Conservation (phyloP, 1,140 invertebrate species). For the Apocrypta bakeri region DNA sequence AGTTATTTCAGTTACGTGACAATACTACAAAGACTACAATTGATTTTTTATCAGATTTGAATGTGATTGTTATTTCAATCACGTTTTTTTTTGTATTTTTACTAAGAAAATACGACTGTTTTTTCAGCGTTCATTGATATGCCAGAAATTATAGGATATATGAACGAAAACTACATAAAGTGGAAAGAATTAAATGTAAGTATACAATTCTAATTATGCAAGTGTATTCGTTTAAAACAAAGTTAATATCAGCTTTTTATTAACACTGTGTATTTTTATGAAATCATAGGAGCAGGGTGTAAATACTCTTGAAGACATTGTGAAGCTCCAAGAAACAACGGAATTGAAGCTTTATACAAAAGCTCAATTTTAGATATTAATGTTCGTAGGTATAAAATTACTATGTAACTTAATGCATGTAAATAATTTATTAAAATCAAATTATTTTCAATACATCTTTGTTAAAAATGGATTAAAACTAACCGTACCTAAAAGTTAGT, state of each 20-base stretch:
- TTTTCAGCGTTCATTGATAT: slow-evolving; percentile 92
- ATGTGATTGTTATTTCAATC: slow-evolving; percentile 16
- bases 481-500: too few relatives aligned
- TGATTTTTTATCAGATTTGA: not conserved
- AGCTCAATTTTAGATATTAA: not conserved
- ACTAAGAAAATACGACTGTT: slow-evolving; percentile 37
- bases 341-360: slow-evolving; percentile 57
- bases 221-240: not conserved
- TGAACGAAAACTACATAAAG: slow-evolving; percentile 89
- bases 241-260: not conserved
- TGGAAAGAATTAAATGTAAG: slow-evolving; percentile 83
- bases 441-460: not conserved
- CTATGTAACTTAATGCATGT: not conserved
- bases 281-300: slow-evolving; percentile 79
- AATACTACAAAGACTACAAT: not conserved
- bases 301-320: slow-evolving; percentile 80
- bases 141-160: slow-evolving; percentile 88
- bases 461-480: too few relatives aligned
- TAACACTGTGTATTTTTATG: not conserved
- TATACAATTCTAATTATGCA: not conserved
- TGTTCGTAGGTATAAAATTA: not conserved
- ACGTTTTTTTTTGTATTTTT: slow-evolving; percentile 32
- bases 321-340: slow-evolving; percentile 67
- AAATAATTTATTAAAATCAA: not conserved
- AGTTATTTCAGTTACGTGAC: slow-evolving; percentile 3